Evolutionary conservation across 2,797 vertebrate genomes (phyloP).

Genomic region (Pipistrellus pipistrellus): DNA sequence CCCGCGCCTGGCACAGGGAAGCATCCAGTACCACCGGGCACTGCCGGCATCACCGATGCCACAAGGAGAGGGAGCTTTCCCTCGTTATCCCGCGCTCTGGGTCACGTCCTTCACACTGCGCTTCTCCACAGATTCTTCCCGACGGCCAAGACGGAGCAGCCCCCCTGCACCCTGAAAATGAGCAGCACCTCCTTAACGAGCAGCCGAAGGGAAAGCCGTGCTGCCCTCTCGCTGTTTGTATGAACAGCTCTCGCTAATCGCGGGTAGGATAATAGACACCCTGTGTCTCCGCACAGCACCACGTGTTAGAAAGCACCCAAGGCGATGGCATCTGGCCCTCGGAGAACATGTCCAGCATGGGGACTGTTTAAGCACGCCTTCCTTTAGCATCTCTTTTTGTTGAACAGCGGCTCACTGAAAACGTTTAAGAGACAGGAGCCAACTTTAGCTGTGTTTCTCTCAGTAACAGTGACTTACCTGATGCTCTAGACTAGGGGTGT

Average conservation of each 20-base stretch:
- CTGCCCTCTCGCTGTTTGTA: conserved; percentile 75
- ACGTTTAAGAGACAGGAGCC: not conserved
- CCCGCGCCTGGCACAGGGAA: not conserved
- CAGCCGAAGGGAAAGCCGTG: conserved; percentile 52
- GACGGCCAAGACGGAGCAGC: conserved; percentile 50
- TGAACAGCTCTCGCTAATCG: conserved; percentile 73
- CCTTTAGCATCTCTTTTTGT: not conserved
- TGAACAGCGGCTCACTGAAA: not conserved
- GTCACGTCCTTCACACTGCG: conserved; percentile 57
- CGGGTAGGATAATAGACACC: conserved; percentile 59
- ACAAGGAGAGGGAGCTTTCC: not conserved
- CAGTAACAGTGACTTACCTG: too few species aligned
- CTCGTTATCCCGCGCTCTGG: not conserved
- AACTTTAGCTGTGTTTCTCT: not conserved
- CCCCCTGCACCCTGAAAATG: conserved; percentile 48
- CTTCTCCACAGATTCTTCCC: conserved; percentile 61
- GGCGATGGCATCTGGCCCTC: conserved; percentile 49
- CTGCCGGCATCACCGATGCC: not conserved
- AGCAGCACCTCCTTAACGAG: conserved; percentile 76
- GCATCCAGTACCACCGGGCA: not conserved
- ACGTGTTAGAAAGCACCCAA: not conserved
- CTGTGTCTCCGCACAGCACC: not conserved
- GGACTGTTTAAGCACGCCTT: not conserved
- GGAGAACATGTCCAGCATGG: conserved; percentile 37
- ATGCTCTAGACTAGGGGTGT: too few species aligned